Base-by-base conservation (phyloP, 1,140 invertebrate genomes). In the Eulimnadia texana region DNA sequence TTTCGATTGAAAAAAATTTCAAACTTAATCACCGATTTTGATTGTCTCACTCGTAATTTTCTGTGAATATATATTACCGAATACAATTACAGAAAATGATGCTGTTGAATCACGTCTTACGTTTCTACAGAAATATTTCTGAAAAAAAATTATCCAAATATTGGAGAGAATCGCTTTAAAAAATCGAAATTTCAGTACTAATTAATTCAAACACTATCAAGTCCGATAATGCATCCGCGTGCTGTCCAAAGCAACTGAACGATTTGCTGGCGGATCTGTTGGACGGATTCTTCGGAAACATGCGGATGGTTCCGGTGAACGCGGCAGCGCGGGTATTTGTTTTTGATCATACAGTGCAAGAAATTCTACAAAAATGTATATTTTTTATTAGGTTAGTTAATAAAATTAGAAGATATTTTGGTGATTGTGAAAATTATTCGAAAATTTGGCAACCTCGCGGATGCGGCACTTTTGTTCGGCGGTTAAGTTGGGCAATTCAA, bases 391-490 rank as follows among this genome's bases (percentile, higher is more conserved):
- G n/a, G n/a, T n/a, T n/a, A n/a, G n/a, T n/a, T n/a, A n/a, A n/a
- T n/a, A n/a, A n/a, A n/a, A n/a, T n/a, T n/a, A n/a, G n/a, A n/a
- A n/a, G n/a, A n/a, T n/a, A n/a, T n/a, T n/a, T n/a, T n/a, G n/a
- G n/a, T 51, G 23, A 51, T 22, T 3, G 9, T 10, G n/a, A n/a
- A n/a, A n/a, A n/a, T n/a, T n/a, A n/a, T n/a, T n/a, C n/a, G n/a
- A n/a, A n/a, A n/a, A n/a, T n/a, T n/a, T n/a, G n/a, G n/a, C 10
- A 29, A 57, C 55, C 22, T 57, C 55, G 22, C 55, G 23, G 20
- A 57, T 57, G 0, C 55, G 55, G 25, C 55, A 57, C 10, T 57
- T 57, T 20, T 57, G 27, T 16, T 57, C 20, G 10, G 33, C n/a
- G 1, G 55, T 27, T n/a, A 57, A 33, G 29, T 57, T 20, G 25